Base-by-base conservation (phyloP, 2,113 vertebrate genomes). In the Nesogale talazaci region DNA sequence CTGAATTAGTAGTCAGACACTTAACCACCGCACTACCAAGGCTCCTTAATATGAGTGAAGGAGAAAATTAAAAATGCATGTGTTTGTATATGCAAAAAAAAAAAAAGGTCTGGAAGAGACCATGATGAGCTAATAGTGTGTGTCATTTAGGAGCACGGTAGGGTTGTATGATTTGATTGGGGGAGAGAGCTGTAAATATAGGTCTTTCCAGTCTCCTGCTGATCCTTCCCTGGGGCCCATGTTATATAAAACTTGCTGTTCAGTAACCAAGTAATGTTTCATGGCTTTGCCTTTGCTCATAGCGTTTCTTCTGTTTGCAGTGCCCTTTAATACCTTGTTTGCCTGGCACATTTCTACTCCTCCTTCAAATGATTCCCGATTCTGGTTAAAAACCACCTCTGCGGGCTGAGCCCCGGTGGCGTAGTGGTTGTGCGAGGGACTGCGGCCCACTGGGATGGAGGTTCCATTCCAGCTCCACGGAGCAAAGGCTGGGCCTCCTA, bases 351-450 rank as follows among this genome's bases (percentile, higher is more conserved):
- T 65, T 75, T 88, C 61, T 93, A 36, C 29, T 88, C n/a, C 78
- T 75, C n/a, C 69, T 88, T 94, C 27, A 42, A 0, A 22, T 89
- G 38, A 52, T 85, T 92, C 38, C 23, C 88, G 29, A 69, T 85
- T 90, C 70, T 93, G 63, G 65, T 88, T 82, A 63, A 90, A 84
- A 86, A 46, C 83, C 63, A 56, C 57, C 38, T 92, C 34, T 38
- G 52, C 34, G 78, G 52, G 36, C n/a, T n/a, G n/a, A n/a, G n/a
- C n/a, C n/a, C n/a, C n/a, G n/a, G n/a, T n/a, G n/a, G n/a, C n/a
- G n/a, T n/a, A n/a, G n/a, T n/a, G n/a, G n/a, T n/a, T n/a, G n/a
- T n/a, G n/a, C n/a, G n/a, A n/a, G n/a, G n/a, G n/a, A n/a, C n/a
- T n/a, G n/a, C n/a, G n/a, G n/a, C n/a, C n/a, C n/a, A n/a, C n/a